These are phyloP conservation scores for Ernsta delagoae DNA, from an alignment of 2,888 invertebrate genomes.

Conservation along the genomic window DNA sequence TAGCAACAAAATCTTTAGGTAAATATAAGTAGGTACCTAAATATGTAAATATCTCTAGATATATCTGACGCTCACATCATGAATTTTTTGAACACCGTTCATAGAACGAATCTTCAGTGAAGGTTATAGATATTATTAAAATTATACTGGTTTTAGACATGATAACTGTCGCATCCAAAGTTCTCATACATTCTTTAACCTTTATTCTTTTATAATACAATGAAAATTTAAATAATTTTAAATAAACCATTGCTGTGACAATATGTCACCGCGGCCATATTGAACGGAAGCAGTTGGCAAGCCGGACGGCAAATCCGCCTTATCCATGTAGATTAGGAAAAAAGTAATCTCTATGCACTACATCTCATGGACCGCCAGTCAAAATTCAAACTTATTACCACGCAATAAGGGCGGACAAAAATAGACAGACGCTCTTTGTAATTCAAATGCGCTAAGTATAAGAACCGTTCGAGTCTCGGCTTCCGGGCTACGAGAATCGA, in stretches of 20 bases:
- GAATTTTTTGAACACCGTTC: too few species aligned
- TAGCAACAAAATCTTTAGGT: too few species aligned
- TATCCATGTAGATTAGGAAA: constrained; percentile 31
- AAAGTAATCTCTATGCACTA: constrained; percentile 17
- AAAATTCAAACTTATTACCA: too few species aligned
- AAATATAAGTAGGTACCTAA: too few species aligned
- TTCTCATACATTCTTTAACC: too few species aligned
- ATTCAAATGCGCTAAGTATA: constrained; percentile 25
- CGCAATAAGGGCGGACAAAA: neutral
- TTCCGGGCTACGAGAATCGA: constrained; percentile 54
- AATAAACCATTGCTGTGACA: constrained; percentile 6
- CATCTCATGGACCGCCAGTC: constrained; percentile 6
- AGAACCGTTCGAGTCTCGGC: constrained; percentile 47
- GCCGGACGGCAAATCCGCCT: constrained; percentile 30
- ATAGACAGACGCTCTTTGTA: neutral
- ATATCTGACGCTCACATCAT: too few species aligned
- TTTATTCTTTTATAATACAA: too few species aligned
- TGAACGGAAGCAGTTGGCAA: constrained; percentile 28
- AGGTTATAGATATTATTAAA: too few species aligned
- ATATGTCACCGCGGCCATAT: constrained; percentile 17
- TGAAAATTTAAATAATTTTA: constrained; percentile 14
- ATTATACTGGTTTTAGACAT: too few species aligned
- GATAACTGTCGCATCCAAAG: too few species aligned
- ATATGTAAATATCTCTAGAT: too few species aligned
- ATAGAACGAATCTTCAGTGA: too few species aligned